phyloP scores from a whole-genome alignment of 2,888 invertebrate genomes.

The Endomychus coccineus region DNA sequence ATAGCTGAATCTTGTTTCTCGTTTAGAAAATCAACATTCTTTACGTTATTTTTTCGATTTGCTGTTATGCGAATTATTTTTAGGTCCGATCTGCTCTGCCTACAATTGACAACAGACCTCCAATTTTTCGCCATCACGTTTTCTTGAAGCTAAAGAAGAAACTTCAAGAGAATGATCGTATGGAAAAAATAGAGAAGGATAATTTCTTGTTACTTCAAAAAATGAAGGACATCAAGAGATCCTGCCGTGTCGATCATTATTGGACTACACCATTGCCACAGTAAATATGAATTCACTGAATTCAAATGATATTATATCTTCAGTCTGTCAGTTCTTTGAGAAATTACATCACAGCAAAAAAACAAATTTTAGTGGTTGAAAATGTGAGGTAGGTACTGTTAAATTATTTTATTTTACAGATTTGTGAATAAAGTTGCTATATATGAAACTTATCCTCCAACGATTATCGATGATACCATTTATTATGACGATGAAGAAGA shows the following conservation, averaged over 20 bases:
- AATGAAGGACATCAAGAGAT: slow-evolving; percentile 55
- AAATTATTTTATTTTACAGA: slow-evolving; percentile 3
- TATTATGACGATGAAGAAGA: slow-evolving; percentile 10
- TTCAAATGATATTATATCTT: background rate
- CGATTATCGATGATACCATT: slow-evolving; percentile 7
- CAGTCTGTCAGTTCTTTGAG: too few relatives aligned
- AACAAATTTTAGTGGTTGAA: too few relatives aligned
- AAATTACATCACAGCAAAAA: too few relatives aligned
- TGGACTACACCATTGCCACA: slow-evolving; percentile 57
- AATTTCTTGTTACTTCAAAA: slow-evolving; percentile 61
- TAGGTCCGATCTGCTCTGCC: slow-evolving; percentile 57
- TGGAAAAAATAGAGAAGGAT: slow-evolving; percentile 54
- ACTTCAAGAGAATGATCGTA: slow-evolving; percentile 59
- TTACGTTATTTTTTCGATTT: too few relatives aligned
- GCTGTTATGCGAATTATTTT: too few relatives aligned
- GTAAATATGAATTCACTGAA: slow-evolving; percentile 32
- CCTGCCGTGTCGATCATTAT: slow-evolving; percentile 56
- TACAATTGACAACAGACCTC: slow-evolving; percentile 57
- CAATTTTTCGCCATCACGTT: slow-evolving; percentile 56
- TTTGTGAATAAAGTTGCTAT: slow-evolving; percentile 12
- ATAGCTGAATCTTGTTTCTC: too few relatives aligned
- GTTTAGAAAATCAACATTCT: too few relatives aligned
- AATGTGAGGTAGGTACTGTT: too few relatives aligned
- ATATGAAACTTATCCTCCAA: slow-evolving; percentile 5
- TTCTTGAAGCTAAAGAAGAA: slow-evolving; percentile 57